Percentiles rank a stretch among this genome's conserved stretches.
Evolutionary conservation across 2,797 vertebrate genomes (phyloP).

Genomic region (Huso huso): DNA sequence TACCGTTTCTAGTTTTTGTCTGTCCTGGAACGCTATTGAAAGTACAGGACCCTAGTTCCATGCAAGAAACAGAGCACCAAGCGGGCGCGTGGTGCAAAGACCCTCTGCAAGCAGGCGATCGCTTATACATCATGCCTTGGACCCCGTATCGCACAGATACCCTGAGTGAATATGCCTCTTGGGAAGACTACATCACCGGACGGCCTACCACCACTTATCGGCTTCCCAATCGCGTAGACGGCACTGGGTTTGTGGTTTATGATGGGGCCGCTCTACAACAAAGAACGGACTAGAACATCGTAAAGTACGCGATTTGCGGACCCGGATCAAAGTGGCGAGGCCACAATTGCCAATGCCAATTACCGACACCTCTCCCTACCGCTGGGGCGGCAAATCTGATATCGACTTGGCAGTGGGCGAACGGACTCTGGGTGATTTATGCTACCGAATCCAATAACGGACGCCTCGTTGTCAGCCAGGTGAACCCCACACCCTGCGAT

Average conservation of each 20-base stretch:
- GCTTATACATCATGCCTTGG: conserved; percentile 93
- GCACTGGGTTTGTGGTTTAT: conserved; percentile 89
- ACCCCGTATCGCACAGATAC: conserved; percentile 89
- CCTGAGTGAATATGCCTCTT: conserved; percentile 83
- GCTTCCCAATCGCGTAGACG: conserved; percentile 85
- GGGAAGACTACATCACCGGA: conserved; percentile 81
- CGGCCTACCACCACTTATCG: conserved; percentile 86
- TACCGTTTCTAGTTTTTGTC: conserved; percentile 75
- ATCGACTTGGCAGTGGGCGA: conserved; percentile 88
- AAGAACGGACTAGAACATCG: conserved; percentile 90
- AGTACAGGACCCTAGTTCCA: conserved; percentile 74
- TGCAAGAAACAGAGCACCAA: conserved; percentile 84
- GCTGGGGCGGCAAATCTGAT: conserved; percentile 92
- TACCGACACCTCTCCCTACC: conserved; percentile 89
- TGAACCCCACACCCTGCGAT: conserved; percentile 88
- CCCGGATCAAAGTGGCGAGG: conserved; percentile 89
- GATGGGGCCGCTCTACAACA: conserved; percentile 95
- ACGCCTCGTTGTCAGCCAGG: conserved; percentile 83
- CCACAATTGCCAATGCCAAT: conserved; percentile 85
- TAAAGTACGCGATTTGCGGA: conserved; percentile 87
- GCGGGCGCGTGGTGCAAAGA: conserved; percentile 93
- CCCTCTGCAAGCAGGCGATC: conserved; percentile 85
- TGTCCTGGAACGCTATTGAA: conserved; percentile 83
- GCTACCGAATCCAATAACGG: conserved; percentile 87
- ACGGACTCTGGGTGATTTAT: conserved; percentile 89